phyloP scores from a whole-genome alignment of 2,888 invertebrate species.

The Quadroppia sp. region DNA sequence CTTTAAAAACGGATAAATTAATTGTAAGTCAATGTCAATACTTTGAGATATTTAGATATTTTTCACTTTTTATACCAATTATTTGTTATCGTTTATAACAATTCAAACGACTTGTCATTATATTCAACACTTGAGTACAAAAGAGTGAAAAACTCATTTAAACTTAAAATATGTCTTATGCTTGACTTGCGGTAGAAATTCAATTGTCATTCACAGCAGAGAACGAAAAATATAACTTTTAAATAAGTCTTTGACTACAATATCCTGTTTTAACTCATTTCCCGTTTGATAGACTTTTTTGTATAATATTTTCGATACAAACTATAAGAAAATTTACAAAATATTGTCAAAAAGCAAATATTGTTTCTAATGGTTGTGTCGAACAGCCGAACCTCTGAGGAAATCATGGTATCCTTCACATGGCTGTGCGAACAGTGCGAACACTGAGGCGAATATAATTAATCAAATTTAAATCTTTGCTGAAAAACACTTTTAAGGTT shows the following conservation, averaged over 20 bases:
- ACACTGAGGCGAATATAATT: slow-evolving; percentile 19
- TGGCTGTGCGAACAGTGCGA: neutral
- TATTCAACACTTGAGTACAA: neutral
- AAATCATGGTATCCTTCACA: slow-evolving; percentile 9
- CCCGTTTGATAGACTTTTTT: slow-evolving; percentile 30
- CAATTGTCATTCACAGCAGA: slow-evolving; percentile 4
- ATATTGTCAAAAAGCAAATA: neutral
- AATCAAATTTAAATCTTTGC: slow-evolving; percentile 1
- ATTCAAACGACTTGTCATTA: neutral
- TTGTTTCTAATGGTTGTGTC: neutral
- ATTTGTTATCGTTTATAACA: slow-evolving; percentile 1
- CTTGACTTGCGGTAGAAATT: slow-evolving; percentile 17
- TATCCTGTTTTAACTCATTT: slow-evolving; percentile 35
- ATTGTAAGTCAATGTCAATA: slow-evolving; percentile 32
- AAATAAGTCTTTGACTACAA: slow-evolving; percentile 25
- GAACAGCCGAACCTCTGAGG: slow-evolving; percentile 8
- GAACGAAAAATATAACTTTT: neutral
- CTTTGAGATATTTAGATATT: neutral
- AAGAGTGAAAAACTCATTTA: neutral
- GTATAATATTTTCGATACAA: neutral
- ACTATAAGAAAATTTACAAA: neutral
- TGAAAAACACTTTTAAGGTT: neutral
- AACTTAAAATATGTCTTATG: neutral
- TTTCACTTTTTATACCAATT: neutral
- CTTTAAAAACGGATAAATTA: slow-evolving; percentile 28